Base-by-base conservation (phyloP, 2,888 invertebrate genomes). In the Rhamphomyia laevipes region DNA sequence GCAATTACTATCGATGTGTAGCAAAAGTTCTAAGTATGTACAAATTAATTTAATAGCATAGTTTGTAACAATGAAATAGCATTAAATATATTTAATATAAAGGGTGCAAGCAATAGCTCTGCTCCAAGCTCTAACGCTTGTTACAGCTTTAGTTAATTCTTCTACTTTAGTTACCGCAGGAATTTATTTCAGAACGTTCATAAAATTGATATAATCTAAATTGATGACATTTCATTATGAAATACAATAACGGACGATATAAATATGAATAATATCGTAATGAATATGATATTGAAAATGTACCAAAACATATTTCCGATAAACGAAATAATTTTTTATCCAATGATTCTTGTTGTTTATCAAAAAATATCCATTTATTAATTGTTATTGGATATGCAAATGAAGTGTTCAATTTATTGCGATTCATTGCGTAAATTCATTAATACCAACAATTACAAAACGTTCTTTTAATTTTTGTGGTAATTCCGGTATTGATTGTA, bases 231-330 rank as follows among this genome's bases (percentile, higher is more conserved):
- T 61, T 56, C 45, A 56, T 59, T 0, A 61, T 58, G 21, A 57
- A 65, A 43, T 62, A 64, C 44, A 62, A 60, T 21, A 41, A 37
- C 3, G 48, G 12, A 4, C 49, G 50, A 46, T 48, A 52, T 7
- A 58, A 13, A 0, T 55, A 54, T n/a, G 57, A 57, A 16, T 57
- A 52, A 4, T 30, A 41, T 43, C 53, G 47, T 41, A 58, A 21
- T 4, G 55, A 53, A 47, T 50, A 57, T 13, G 48, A 51, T 40
- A 51, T 40, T 12, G 49, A 55, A 38, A 43, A 50, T 30, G 46
- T 40, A 4, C 65, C 66, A 12, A 65, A 66, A 47, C 66, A 65
- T 13, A 65, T 64, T 46, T 59, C 56, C 43, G 59, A 58, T 13
- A 62, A 54, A 18, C 62, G 63, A 37, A 66, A 65, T 13, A 62